phyloP scores from a whole-genome alignment of 2,797 vertebrate species.

The Hippopotamyrus pictus region DNA sequence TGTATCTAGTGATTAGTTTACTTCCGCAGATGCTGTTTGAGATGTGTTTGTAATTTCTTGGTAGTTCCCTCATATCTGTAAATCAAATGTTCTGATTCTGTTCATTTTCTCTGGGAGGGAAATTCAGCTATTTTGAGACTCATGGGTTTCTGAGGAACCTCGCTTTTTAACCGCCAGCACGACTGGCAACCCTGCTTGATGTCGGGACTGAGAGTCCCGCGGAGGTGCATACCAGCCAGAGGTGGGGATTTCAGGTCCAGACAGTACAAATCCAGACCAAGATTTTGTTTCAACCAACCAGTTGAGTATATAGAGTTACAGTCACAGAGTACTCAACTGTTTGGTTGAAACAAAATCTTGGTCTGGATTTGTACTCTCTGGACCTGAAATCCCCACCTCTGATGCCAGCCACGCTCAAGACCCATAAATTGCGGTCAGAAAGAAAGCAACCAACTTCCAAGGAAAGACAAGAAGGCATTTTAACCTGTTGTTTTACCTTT shows the following conservation, averaged over 20 bases:
- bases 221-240: neutral
- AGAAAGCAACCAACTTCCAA: neutral
- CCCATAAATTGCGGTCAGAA: neutral
- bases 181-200: neutral
- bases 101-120: neutral
- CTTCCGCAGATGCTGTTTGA: neutral
- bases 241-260: neutral
- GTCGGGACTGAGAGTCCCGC: neutral
- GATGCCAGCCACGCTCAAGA: neutral
- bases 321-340: neutral
- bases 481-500: neutral
- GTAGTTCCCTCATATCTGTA: neutral
- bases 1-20: neutral
- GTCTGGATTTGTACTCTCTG: neutral
- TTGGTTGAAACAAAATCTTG: neutral
- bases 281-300: neutral
- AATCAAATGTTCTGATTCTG: neutral
- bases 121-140: neutral
- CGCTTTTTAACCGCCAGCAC: neutral
- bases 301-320: neutral
- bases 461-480: neutral
- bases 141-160: neutral
- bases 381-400: neutral
- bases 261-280: neutral
- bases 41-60: neutral